Evolutionary conservation across 1,140 invertebrate genomes (phyloP).

Genomic region (Macrostomum lignano): DNA sequence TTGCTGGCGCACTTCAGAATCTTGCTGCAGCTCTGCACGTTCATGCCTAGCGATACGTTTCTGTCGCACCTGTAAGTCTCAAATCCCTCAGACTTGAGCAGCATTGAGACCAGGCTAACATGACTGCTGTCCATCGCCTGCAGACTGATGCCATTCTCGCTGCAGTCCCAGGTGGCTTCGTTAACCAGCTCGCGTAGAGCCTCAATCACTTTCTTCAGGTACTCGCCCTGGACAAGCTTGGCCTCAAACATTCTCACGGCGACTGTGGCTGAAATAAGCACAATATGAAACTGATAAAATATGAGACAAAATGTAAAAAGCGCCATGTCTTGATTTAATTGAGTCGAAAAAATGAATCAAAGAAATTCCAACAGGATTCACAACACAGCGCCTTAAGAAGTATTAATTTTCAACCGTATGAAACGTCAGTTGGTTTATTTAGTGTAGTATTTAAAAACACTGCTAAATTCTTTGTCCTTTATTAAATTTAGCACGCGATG

Average conservation of each 20-base stretch:
- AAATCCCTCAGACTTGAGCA: slow-evolving; percentile 71
- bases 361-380: too few species aligned
- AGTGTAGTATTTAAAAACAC: too few species aligned
- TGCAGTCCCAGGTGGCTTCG: slow-evolving; percentile 87
- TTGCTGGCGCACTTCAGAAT: slow-evolving; percentile 79
- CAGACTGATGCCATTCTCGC: slow-evolving; percentile 72
- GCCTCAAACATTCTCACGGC: slow-evolving; percentile 6
- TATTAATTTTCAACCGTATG: too few species aligned
- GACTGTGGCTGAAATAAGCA: too few species aligned
- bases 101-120: slow-evolving; percentile 76
- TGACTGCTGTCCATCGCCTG: slow-evolving; percentile 94
- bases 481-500: too few species aligned
- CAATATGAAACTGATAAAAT: too few species aligned
- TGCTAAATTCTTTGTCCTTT: too few species aligned
- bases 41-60: slow-evolving; percentile 90
- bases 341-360: too few species aligned
- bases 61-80: slow-evolving; percentile 92
- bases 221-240: background rate
- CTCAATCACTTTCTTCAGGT: slow-evolving; percentile 66
- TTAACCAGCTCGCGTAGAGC: slow-evolving; percentile 91
- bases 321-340: too few species aligned
- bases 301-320: too few species aligned
- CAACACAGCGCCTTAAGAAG: too few species aligned
- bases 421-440: too few species aligned
- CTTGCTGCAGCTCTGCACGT: slow-evolving; percentile 70